These are phyloP conservation scores for Ophion costatus DNA, from an alignment of 2,888 invertebrate genomes.

Conservation along the genomic window DNA sequence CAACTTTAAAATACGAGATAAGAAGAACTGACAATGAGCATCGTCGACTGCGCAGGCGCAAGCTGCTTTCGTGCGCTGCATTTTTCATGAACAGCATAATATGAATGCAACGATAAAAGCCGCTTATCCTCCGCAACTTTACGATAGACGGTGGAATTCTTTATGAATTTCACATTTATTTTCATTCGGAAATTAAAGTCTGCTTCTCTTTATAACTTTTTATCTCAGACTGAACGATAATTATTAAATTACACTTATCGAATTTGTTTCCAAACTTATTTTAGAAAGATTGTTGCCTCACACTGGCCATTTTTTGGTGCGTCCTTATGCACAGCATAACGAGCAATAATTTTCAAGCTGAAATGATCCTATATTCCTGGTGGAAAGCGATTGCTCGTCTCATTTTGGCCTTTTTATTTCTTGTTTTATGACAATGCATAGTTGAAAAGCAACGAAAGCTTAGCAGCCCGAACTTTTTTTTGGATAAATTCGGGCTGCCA, in stretches of 20 bases:
- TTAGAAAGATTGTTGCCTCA: not conserved
- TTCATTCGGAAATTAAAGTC: not conserved
- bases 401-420: too few relatives aligned
- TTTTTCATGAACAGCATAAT: not conserved
- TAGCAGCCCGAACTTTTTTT: too few relatives aligned
- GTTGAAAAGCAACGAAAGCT: not conserved
- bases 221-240: not conserved
- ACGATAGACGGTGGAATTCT: not conserved
- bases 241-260: not conserved
- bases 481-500: too few relatives aligned
- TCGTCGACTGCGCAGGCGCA: not conserved
- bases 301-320: not conserved
- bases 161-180: not conserved
- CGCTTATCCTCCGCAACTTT: not conserved
- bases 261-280: not conserved
- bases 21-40: not conserved
- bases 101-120: not conserved
- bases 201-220: not conserved
- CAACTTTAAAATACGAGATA: not conserved
- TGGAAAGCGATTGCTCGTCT: too few relatives aligned
- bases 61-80: not conserved
- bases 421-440: not conserved
- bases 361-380: too few relatives aligned
- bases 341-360: too few relatives aligned
- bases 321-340: too few relatives aligned